A percentile compares a stretch with the other conserved stretches of the same genome.
phyloP scores from a whole-genome alignment of 1,140 invertebrate genomes.

The Frieseomelitta varia region DNA sequence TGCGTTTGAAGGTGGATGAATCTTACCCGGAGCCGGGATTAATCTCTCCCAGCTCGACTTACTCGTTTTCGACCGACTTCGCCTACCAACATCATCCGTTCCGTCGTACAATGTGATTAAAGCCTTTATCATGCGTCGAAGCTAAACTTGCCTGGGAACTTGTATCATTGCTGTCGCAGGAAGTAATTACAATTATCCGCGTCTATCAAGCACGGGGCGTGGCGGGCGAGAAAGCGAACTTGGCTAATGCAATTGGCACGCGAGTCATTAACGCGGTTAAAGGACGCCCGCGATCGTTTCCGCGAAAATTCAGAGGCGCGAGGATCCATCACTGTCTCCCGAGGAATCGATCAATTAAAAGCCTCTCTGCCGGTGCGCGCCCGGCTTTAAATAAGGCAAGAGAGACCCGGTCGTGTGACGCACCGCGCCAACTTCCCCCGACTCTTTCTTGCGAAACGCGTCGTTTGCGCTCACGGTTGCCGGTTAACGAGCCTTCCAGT shows the following conservation, averaged over 20 bases:
- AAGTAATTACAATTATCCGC: conserved; percentile 17
- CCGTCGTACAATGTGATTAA: neutral
- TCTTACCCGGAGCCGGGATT: neutral
- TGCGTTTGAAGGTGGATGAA: neutral
- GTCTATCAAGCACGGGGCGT: too few species aligned
- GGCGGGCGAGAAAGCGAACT: too few species aligned
- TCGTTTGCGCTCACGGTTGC: conserved; percentile 10
- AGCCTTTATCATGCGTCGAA: neutral
- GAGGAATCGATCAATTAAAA: conserved; percentile 56
- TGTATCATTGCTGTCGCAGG: neutral
- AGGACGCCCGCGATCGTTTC: conserved; percentile 45
- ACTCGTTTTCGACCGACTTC: neutral
- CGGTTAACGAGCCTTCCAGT: conserved; percentile 4
- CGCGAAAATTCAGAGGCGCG: conserved; percentile 43
- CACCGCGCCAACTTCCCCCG: neutral
- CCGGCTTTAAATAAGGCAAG: neutral
- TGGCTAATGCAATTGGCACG: conserved; percentile 12
- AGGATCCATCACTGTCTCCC: conserved; percentile 25
- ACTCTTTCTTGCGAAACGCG: conserved; percentile 33
- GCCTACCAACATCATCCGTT: too few species aligned
- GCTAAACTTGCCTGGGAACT: neutral
- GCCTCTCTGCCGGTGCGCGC: neutral
- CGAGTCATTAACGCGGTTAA: conserved; percentile 43
- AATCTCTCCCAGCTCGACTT: neutral
- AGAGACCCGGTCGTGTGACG: neutral